Base-by-base conservation (phyloP, 2,113 vertebrate species). In the Gambusia affinis region DNA sequence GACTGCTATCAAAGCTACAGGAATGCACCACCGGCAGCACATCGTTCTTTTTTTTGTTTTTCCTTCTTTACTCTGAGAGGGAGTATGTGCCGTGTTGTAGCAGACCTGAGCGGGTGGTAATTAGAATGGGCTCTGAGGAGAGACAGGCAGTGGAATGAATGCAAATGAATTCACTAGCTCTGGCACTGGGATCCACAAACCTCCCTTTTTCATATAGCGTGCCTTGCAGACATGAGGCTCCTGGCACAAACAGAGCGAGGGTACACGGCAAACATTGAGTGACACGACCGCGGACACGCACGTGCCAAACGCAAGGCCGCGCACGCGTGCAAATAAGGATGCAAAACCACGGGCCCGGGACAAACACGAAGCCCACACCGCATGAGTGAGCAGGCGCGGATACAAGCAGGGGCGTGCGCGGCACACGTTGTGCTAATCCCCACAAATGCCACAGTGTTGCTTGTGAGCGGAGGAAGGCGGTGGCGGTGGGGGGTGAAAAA, bases 111-210 rank as follows among this genome's bases (percentile, higher is more conserved):
- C 89, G 88, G 89, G 81, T 89, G 88, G 92, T 94, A 94, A 94
- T 94, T 94, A 93, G 92, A 93, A 90, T 89, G 81, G 86, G 87
- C 89, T 93, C 90, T 84, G 91, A 92, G 92, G 90, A 90, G 89
- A 92, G 89, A 90, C 93, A 91, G 85, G 89, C 91, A 85, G 85
- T 81, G 86, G 83, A 94, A 94, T 94, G 89, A 91, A 94, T 94
- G 92, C 88, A 93, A 93, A 94, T 94, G 86, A 93, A 93, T 94
- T 93, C 92, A 81, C 84, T 87, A 85, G 86, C 90, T 92, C 87
- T 37, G 57, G 79, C 90, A 86, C 76, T 60, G 83, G 82, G 85
- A 85, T 85, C 81, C 81, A 82, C 87, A 88, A 57, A 81, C 85
- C 91, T 88, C 88, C 88, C 93, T 82, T 88, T n/a, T 92, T 89